These are phyloP conservation scores for Lepidothrix coronata DNA, from an alignment of 2,113 vertebrate species.

Conservation along the genomic window DNA sequence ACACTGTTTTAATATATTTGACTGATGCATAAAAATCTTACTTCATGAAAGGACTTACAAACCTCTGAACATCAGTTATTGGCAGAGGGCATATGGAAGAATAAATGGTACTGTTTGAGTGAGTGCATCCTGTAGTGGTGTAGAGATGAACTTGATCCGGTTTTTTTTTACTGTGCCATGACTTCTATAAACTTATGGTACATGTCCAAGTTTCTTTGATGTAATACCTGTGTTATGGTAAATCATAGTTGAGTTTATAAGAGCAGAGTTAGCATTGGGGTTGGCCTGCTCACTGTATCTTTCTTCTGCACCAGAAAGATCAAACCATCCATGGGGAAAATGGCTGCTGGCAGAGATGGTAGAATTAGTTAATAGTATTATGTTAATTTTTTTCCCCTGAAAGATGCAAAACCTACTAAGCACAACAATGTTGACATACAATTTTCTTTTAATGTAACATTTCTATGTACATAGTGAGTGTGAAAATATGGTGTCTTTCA, in stretches of 20 bases:
- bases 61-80: background rate
- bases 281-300: background rate
- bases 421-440: background rate
- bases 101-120: background rate
- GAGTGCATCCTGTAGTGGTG: background rate
- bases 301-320: background rate
- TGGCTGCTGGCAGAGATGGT: background rate
- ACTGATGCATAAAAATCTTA: background rate
- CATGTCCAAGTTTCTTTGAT: background rate
- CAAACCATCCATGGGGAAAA: background rate
- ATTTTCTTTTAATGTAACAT: background rate
- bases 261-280: background rate
- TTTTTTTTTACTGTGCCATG: background rate
- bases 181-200: background rate
- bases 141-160: background rate
- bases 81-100: background rate
- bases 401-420: background rate
- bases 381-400: background rate
- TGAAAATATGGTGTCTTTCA: background rate
- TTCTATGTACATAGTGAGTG: background rate
- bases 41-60: background rate
- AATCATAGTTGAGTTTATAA: background rate
- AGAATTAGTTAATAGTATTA: background rate
- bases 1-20: background rate
- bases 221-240: background rate